Evolutionary conservation across 1,140 invertebrate genomes (phyloP).

Genomic region (Oreohelix idahoensis): DNA sequence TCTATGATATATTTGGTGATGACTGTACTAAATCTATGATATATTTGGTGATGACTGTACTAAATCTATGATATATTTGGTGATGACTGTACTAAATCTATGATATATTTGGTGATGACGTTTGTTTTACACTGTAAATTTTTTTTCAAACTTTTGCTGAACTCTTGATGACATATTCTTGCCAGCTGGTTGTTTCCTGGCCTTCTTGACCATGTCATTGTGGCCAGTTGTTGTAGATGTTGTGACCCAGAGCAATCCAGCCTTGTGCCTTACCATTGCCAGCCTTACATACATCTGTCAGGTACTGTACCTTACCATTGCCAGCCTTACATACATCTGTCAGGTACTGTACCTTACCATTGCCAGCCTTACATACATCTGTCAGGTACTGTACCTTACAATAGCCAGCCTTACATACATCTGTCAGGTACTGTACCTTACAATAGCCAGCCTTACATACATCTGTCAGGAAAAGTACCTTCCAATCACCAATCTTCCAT

Average conservation of each 20-base stretch:
- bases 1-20: too few species aligned
- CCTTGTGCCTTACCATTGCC: slow-evolving; percentile 61
- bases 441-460: slow-evolving; percentile 65
- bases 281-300: slow-evolving; percentile 66
- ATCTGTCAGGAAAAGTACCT: slow-evolving; percentile 66
- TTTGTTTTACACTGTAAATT: too few species aligned
- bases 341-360: slow-evolving; percentile 62
- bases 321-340: slow-evolving; percentile 64
- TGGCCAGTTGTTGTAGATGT: slow-evolving; percentile 68
- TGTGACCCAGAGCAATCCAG: slow-evolving; percentile 64
- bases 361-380: slow-evolving; percentile 66
- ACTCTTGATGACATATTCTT: too few species aligned
- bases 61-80: too few species aligned
- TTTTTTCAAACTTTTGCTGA: too few species aligned
- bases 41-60: too few species aligned
- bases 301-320: slow-evolving; percentile 59
- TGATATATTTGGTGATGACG: too few species aligned
- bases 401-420: slow-evolving; percentile 67
- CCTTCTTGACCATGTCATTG: slow-evolving; percentile 66
- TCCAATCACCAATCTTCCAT: slow-evolving; percentile 64
- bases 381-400: slow-evolving; percentile 60
- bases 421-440: slow-evolving; percentile 60
- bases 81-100: too few species aligned
- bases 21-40: too few species aligned
- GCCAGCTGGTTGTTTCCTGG: slow-evolving; percentile 68